Evolutionary conservation across 2,113 vertebrate species (phyloP), one percentile per base, ranked within the genome.

Genomic region (Varanus salvator): DNA sequence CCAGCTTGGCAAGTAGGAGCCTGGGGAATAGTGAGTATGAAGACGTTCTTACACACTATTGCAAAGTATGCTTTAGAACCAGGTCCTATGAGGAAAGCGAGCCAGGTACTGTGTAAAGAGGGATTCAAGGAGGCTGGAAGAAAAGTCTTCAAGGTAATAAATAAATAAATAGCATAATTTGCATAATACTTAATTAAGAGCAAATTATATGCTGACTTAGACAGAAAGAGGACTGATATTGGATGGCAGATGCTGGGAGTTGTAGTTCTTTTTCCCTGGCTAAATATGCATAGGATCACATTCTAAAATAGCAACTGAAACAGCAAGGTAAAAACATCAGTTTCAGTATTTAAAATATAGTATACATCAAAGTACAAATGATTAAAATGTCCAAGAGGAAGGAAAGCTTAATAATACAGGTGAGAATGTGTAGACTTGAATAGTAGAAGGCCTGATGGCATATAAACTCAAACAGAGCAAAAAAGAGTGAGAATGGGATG

Each of bases 11-110:
- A 99, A 96, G 97, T 97, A 9, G 98, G 98, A 87, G 97, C 97
- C n/a, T 99, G 99, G 99, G 98, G 98, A 96, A 95, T 96, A 95
- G 99, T 99, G 95, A 98, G 98, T 98, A 96, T 85, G 88, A 71
- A 50, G 84, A 29, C 52, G 91, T 87, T 83, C 11, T n/a, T 82
- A 29, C 0, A 50, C 91, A 93, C 52, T 80, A 89, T 91, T 71
- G 12, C 83, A 27, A 8, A 27, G 29, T 52, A 52, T 85, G n/a
- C 27, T 29, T 5, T 44, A 78, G 27, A 64, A 74, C 29, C 60
- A 74, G 29, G 31, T 31, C 15, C 34, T 60, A 1, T 66, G 25
- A 66, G 48, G 15, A 64, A 66, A 3, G 34, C 44, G 11, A 1
- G 9, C 9, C 34, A 77, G 69, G 19, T 54, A 86, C 5, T 15